Evolutionary conservation across 2,888 invertebrate genomes (phyloP), one percentile per base, ranked within the genome.

Genomic region (Dermolepida albohirtum): DNA sequence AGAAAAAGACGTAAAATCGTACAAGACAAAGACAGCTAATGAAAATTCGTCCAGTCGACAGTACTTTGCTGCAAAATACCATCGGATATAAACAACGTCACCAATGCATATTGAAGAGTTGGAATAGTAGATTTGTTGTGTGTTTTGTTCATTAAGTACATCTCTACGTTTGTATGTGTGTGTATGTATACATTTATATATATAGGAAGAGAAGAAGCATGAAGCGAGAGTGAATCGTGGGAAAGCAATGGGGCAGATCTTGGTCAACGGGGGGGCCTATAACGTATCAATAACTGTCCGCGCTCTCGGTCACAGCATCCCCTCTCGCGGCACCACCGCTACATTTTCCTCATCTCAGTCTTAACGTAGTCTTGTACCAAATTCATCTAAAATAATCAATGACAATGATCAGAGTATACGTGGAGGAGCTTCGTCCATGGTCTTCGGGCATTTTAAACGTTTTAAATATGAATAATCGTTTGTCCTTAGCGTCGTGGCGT

Each of bases 281-380:
- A 74, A 73, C 74, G 73, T 77, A 78, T 77, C 77, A 73, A 77
- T 78, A 77, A 74, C 76, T 74, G 76, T 76, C 76, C 71, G 70
- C 73, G 74, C 71, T 57, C 40, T 34, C 50, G 66, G 52, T 54
- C 50, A 17, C 16, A 39, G 41, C 11, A 54, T 64, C 54, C 69
- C 71, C 73, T 71, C 71, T 22, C 44, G 12, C 27, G 34, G 14
- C 44, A 44, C 1, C 12, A 41, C 29, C 12, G 29, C 54, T 29
- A 17, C 27, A 44, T 12, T 59, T 27, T 5, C 12, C 22, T 16
- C 7, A 17, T 29, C 59, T 16, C 44, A 27, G 34, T 22, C 22
- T 22, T 22, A 4, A 22, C 22, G 22, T 29, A 59, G 59, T 59
- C 59, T 59, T 59, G 59, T 59, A 59, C 47, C 59, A 59, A 59